Percentiles rank a stretch among this genome's conserved stretches.
Evolutionary conservation across 2,113 vertebrate genomes (phyloP).

Genomic region (Bathybates hornii): DNA sequence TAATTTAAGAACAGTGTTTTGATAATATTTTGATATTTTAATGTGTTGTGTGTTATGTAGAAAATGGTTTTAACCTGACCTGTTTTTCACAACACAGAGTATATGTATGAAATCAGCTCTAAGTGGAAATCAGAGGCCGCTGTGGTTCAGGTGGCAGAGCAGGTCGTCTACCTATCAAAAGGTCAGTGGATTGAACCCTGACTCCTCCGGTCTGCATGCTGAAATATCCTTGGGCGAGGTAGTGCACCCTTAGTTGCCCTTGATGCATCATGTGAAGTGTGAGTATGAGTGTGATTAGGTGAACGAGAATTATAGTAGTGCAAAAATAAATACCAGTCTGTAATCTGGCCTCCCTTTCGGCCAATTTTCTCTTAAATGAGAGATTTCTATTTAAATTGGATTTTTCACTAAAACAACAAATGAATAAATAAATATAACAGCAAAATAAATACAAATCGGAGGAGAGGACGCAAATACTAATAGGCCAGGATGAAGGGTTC

Average conservation of each 20-base stretch:
- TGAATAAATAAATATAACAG: not conserved
- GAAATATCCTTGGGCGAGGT: not conserved
- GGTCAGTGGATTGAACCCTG: not conserved
- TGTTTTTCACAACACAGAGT: not conserved
- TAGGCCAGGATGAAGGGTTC: not conserved
- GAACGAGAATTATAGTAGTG: rapidly evolving
- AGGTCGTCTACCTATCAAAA: not conserved
- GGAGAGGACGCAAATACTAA: rapidly evolving
- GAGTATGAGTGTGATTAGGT: not conserved
- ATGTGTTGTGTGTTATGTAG: not conserved
- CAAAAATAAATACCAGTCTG: not conserved
- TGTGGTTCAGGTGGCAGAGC: not conserved
- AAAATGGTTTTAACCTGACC: not conserved
- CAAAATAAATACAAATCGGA: not conserved
- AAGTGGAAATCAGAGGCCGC: not conserved
- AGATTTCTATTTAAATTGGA: not conserved
- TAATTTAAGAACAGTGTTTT: not conserved
- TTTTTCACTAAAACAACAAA: not conserved
- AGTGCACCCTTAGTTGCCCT: not conserved
- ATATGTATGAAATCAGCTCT: not conserved
- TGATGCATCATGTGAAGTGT: not conserved
- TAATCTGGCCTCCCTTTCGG: not conserved
- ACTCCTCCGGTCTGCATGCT: not conserved
- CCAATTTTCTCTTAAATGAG: not conserved
- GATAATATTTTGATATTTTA: not conserved